Base-by-base conservation (phyloP, 2,888 invertebrate species). In the Drosophila infuscata region DNA sequence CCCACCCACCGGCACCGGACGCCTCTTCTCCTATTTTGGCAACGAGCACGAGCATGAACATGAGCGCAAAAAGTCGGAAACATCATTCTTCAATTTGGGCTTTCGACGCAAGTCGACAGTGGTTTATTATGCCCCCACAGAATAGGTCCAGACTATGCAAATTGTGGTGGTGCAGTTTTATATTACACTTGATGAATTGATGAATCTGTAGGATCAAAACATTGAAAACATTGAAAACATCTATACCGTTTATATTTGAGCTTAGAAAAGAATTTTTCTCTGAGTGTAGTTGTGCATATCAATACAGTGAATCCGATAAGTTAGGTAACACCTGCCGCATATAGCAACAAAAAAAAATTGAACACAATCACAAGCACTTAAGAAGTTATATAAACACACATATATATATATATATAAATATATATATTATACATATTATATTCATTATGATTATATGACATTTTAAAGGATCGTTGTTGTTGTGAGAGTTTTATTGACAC, bases 41-140 rank as follows among this genome's bases (percentile, higher is more conserved):
- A 92, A 90, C 71, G 93, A 92, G 68, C 91, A 91, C 70, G 92
- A 93, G 59, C 92, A 92, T 60, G 92, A 93, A 36, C 91, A 90
- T 52, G 93, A 92, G 51, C 92, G 93, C 62, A 93, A 93, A 66
- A 92, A 93, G 67, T 92, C 93, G 46, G 93, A 93, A 82, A 93
- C 93, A 38, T 92, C 93, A n/a, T 93, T 93, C 83, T 92, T 93
- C 79, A 93, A 92, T 79, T 85, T 93, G 74, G 93, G 93, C 41
- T 93, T 93, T 79, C 89, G 93, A 33, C 91, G 93, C 60, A 93
- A 93, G 71, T 93, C 93, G 38, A 93, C 93, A 7, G 91, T 92
- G 54, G 92, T 92, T 11, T 93, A 92, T 58, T 93, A 92, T 79
- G 92, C 93, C 38, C 92, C 93, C 65, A 91, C 92, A 35, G 93